phyloP scores from a whole-genome alignment of 2,113 vertebrate species.

The Myrmophylax atrothorax region DNA sequence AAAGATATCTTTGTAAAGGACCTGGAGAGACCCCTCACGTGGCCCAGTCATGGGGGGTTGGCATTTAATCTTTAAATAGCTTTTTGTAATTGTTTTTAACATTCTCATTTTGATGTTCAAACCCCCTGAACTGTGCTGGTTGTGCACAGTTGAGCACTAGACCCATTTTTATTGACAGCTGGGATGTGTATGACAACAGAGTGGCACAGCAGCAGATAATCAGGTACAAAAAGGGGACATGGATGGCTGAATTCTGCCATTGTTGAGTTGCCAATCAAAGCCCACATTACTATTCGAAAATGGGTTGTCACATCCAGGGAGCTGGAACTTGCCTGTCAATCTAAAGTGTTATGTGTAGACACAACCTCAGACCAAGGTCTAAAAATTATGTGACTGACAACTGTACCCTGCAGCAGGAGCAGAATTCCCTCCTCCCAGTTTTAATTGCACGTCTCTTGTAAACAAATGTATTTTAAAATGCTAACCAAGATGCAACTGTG shows the following conservation, averaged over 20 bases:
- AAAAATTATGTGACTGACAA: conserved; percentile 59
- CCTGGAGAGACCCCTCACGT: not conserved
- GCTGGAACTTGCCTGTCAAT: conserved; percentile 3
- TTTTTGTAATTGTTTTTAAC: not conserved
- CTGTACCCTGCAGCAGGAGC: not conserved
- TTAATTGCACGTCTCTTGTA: not conserved
- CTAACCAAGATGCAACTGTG: not conserved
- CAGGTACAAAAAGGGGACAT: not conserved
- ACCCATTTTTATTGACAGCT: not conserved
- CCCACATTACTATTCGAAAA: conserved; percentile 29
- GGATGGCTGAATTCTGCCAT: conserved; percentile 8
- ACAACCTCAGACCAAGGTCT: conserved; percentile 12
- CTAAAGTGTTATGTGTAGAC: not conserved
- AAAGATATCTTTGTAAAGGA: not conserved
- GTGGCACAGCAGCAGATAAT: not conserved
- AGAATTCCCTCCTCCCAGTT: not conserved
- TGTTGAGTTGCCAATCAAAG: conserved; percentile 39
- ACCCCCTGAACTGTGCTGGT: not conserved
- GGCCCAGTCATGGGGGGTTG: not conserved
- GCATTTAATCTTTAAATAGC: not conserved
- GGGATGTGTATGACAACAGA: not conserved
- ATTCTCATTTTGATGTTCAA: not conserved
- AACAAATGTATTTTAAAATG: not conserved
- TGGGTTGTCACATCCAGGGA: not conserved
- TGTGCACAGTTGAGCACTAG: not conserved